Evolutionary conservation across 2,888 invertebrate species (phyloP).

Genomic region (Lasioglossum villosulum): DNA sequence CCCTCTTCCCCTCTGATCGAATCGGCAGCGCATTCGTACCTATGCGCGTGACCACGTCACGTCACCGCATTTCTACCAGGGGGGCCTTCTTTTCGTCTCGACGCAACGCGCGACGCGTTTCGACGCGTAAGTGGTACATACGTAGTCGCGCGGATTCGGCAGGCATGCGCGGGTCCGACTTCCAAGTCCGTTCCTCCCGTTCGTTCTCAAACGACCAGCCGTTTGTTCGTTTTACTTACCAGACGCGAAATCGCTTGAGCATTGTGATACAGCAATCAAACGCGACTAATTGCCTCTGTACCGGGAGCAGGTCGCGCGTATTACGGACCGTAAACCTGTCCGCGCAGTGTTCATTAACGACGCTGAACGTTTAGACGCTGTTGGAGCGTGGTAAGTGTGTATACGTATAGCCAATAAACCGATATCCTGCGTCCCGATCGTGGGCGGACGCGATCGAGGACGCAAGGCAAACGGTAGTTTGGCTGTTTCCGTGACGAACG

Average conservation of each 20-base stretch:
- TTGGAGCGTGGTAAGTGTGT: background rate
- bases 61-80: too few relatives aligned
- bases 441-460: slow-evolving; percentile 27
- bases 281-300: slow-evolving; percentile 40
- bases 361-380: background rate
- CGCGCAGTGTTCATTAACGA: background rate
- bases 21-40: too few relatives aligned
- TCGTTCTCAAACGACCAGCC: slow-evolving; percentile 28
- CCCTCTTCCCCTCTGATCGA: too few relatives aligned
- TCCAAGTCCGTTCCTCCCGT: background rate
- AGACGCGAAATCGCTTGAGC: slow-evolving; percentile 55
- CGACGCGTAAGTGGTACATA: too few relatives aligned
- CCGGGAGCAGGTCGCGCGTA: background rate
- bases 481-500: background rate
- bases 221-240: slow-evolving; percentile 50
- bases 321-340: background rate
- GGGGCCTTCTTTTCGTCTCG: background rate
- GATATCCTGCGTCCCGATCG: slow-evolving; percentile 17
- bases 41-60: too few relatives aligned
- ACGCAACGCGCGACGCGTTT: background rate
- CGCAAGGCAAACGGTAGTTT: background rate
- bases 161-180: background rate
- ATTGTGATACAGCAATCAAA: slow-evolving; percentile 37
- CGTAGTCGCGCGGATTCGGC: background rate
- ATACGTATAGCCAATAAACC: background rate